Evolutionary conservation across 2,888 invertebrate genomes (phyloP).

Genomic region (Drosophila tripunctata): DNA sequence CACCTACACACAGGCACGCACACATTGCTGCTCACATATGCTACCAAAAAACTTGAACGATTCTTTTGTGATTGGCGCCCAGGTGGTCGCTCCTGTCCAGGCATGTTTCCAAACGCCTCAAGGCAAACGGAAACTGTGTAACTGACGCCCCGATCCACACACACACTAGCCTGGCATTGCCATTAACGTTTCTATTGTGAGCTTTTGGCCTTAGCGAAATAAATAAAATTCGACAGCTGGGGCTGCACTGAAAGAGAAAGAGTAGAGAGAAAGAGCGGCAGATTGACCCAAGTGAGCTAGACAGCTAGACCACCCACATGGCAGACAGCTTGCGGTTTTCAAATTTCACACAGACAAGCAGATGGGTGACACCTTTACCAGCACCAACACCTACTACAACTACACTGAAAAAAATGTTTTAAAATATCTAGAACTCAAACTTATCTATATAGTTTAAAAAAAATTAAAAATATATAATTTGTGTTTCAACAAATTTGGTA

Average conservation of each 20-base stretch:
- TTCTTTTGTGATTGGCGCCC: conserved; percentile 71
- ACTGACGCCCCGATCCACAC: conserved; percentile 61
- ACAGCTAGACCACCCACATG: conserved; percentile 43
- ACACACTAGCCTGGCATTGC: conserved; percentile 48
- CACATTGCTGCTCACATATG: conserved; percentile 32
- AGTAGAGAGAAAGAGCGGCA: not conserved
- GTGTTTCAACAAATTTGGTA: too few relatives aligned
- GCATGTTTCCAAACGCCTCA: conserved; percentile 59
- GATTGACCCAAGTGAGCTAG: conserved; percentile 44
- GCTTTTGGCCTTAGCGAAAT: conserved; percentile 78
- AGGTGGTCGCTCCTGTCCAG: conserved; percentile 59
- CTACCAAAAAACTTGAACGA: conserved; percentile 65
- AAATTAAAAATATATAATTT: too few relatives aligned
- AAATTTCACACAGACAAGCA: conserved; percentile 56
- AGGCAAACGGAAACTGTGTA: conserved; percentile 75
- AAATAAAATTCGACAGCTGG: conserved; percentile 76
- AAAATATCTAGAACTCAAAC: too few relatives aligned
- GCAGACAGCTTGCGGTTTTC: conserved; percentile 69
- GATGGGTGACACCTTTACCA: conserved; percentile 18
- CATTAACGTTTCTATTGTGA: conserved; percentile 79
- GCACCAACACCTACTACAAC: conserved; percentile 15
- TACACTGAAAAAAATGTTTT: too few relatives aligned
- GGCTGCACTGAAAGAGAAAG: conserved; percentile 15
- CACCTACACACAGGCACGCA: conserved; percentile 12
- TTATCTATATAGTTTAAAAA: too few relatives aligned